Percentiles rank a stretch among this genome's conserved stretches.
These are phyloP conservation scores for Poecilia wingei DNA, from an alignment of 2,797 vertebrate species.

Conservation along the genomic window DNA sequence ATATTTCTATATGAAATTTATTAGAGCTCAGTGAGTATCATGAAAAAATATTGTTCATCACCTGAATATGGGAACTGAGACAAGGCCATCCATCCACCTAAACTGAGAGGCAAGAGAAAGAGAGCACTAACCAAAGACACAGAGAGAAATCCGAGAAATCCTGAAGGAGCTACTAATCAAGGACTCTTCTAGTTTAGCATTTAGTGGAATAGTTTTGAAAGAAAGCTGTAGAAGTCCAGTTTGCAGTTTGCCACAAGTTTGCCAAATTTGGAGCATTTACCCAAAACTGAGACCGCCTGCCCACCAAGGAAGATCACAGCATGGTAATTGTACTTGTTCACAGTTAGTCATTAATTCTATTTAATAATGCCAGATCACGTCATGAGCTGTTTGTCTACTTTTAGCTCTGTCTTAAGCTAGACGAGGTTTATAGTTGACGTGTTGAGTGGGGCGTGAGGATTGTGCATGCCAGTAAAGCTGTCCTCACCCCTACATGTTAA, in stretches of 20 bases:
- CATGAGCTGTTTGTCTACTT: too few species aligned
- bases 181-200: not conserved
- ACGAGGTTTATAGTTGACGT: too few species aligned
- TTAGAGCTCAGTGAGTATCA: not conserved
- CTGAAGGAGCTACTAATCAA: not conserved
- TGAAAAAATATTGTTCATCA: not conserved
- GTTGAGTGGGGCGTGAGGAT: too few species aligned
- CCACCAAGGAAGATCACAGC: too few species aligned
- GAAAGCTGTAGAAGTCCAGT: too few species aligned
- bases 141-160: not conserved
- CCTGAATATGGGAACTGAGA: not conserved
- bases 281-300: too few species aligned
- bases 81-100: not conserved
- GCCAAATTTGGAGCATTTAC: not conserved
- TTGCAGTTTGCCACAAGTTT: not conserved
- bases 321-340: too few species aligned
- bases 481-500: too few species aligned
- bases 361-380: too few species aligned
- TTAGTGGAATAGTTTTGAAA: not conserved
- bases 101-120: not conserved
- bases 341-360: too few species aligned
- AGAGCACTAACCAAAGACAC: not conserved
- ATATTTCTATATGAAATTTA: not conserved
- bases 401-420: too few species aligned
- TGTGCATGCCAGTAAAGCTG: too few species aligned